Conservation (phyloP, 2,113 vertebrate genomes). For the Pyxicephalus adspersus region DNA sequence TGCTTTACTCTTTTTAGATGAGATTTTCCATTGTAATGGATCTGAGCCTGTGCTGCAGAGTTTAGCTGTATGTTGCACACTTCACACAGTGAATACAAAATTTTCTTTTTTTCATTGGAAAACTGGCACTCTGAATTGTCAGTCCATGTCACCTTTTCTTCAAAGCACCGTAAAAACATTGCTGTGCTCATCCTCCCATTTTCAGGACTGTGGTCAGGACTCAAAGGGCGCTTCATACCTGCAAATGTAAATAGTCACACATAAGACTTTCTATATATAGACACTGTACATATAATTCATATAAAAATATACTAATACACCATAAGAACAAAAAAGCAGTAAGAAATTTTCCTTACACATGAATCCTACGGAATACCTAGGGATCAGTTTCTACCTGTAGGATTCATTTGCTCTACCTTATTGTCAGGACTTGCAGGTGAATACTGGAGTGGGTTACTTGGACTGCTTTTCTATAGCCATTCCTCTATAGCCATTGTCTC, state of each 20-base stretch:
- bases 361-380: no score
- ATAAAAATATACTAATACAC: no score
- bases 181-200: conserved; percentile 82
- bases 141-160: conserved; percentile 76
- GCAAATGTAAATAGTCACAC: conserved; percentile 39
- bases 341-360: no score
- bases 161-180: conserved; percentile 72
- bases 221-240: conserved; percentile 85
- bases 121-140: conserved; percentile 70
- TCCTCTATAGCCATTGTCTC: no score
- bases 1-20: conserved; percentile 92
- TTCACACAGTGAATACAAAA: conserved; percentile 88
- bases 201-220: conserved; percentile 76
- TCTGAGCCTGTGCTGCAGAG: conserved; percentile 88
- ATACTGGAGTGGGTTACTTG: no score
- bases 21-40: conserved; percentile 93
- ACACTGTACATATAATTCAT: no score
- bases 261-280: no score
- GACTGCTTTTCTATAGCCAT: no score
- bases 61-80: conserved; percentile 96
- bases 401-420: no score
- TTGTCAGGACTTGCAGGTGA: no score
- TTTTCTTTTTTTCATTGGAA: conserved; percentile 83
- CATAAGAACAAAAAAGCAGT: no score
- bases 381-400: no score